These are phyloP conservation scores for Tipula confusa DNA, from an alignment of 2,888 invertebrate species.

Conservation along the genomic window DNA sequence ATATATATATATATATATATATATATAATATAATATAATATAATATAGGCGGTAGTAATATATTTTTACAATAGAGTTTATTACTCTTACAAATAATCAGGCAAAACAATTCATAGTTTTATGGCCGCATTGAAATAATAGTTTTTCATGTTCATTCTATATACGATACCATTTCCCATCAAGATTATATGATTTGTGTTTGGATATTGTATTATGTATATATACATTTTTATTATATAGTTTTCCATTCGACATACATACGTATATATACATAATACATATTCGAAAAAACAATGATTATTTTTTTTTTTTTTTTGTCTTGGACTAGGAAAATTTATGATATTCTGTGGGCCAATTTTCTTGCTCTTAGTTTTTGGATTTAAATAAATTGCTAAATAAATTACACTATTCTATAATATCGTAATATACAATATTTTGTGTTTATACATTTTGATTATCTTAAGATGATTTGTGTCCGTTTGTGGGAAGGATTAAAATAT, in stretches of 20 bases:
- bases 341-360: conserved; percentile 6
- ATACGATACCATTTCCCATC: neutral
- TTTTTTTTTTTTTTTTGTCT: neutral
- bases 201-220: conserved; percentile 4
- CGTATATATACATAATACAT: neutral
- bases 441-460: conserved; percentile 5
- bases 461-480: conserved; percentile 25
- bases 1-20: too few species aligned
- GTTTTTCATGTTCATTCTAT: conserved; percentile 3
- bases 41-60: neutral
- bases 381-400: conserved; percentile 25
- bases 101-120: conserved; percentile 25
- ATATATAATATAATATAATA: neutral
- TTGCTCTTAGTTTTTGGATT: conserved; percentile 12
- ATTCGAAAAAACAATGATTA: neutral
- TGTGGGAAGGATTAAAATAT: conserved; percentile 25
- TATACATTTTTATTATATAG: neutral
- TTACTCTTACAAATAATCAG: conserved; percentile 9
- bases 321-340: neutral
- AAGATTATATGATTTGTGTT: conserved; percentile 25
- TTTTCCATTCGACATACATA: conserved; percentile 9
- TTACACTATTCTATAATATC: conserved; percentile 9
- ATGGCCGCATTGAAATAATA: conserved; percentile 20
- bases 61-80: neutral
- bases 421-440: neutral